These are phyloP conservation scores for Torymus tubicola DNA, from an alignment of 2,888 invertebrate species.

Conservation along the genomic window DNA sequence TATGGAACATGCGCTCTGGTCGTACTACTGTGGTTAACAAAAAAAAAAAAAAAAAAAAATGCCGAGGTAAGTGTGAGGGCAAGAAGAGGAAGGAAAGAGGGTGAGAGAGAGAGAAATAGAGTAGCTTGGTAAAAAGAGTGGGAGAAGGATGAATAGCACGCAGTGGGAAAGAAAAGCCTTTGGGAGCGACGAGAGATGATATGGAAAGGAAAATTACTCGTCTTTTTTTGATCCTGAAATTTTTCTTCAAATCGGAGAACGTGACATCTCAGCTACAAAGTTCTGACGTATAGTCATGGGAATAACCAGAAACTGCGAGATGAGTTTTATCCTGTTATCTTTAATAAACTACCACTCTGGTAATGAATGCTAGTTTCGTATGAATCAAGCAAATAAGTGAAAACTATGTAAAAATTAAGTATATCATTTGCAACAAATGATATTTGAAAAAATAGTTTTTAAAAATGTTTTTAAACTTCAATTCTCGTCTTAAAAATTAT, in stretches of 20 bases:
- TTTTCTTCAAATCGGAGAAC: constrained; percentile 18
- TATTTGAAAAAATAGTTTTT: too few species aligned
- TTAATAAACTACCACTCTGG: background rate
- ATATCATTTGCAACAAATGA: too few species aligned
- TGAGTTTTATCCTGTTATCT: background rate
- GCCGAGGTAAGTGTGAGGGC: background rate
- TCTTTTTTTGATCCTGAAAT: constrained; percentile 16
- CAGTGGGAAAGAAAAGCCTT: constrained; percentile 28
- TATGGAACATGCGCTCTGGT: background rate
- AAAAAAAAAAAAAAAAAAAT: constrained; percentile 26
- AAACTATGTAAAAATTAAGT: background rate
- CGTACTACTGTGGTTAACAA: background rate
- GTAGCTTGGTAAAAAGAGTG: background rate
- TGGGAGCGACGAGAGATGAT: constrained; percentile 6
- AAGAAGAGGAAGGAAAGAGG: background rate
- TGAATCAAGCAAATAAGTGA: background rate
- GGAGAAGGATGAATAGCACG: background rate
- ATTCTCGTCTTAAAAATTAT: too few species aligned
- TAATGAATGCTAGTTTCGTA: constrained; percentile 5
- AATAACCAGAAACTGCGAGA: background rate
- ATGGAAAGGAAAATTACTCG: constrained; percentile 30
- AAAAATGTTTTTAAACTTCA: too few species aligned
- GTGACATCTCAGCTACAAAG: background rate
- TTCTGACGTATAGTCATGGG: too few species aligned
- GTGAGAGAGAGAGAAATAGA: background rate